Conservation (phyloP, 2,888 invertebrate genomes). For the Eupithecia dodoneata region DNA sequence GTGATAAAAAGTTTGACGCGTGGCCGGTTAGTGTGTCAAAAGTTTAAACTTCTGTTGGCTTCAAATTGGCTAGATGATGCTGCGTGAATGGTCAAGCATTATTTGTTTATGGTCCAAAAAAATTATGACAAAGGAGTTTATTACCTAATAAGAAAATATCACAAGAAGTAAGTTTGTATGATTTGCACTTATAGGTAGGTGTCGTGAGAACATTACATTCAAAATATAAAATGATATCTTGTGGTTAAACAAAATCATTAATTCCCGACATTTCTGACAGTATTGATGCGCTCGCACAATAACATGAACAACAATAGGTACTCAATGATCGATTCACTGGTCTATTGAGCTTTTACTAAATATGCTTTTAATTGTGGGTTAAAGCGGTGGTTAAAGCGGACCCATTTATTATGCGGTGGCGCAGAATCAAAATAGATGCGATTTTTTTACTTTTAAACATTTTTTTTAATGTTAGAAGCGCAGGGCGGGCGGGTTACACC, state of each 20-base stretch:
- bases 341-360: conserved; percentile 70
- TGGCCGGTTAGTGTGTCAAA: conserved; percentile 2
- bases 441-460: conserved; percentile 44
- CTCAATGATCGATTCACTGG: conserved; percentile 67
- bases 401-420: conserved; percentile 76
- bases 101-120: background rate
- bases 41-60: background rate
- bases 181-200: too few relatives aligned
- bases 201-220: background rate
- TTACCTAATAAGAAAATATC: background rate
- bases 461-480: conserved; percentile 47
- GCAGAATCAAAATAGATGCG: conserved; percentile 71
- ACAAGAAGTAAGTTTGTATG: background rate
- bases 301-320: conserved; percentile 47
- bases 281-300: conserved; percentile 21
- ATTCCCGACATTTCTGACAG: conserved; percentile 26
- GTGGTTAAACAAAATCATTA: conserved; percentile 7
- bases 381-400: conserved; percentile 52
- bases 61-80: too few relatives aligned
- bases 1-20: conserved; percentile 23
- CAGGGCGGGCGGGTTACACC: conserved; percentile 64
- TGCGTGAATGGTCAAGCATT: too few relatives aligned
- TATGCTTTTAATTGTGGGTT: conserved; percentile 75
- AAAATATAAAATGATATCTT: background rate
- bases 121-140: background rate